Percentiles rank a stretch among this genome's conserved stretches.
Conservation (phyloP, 2,113 vertebrate genomes). For the Oreamnos americanus region DNA sequence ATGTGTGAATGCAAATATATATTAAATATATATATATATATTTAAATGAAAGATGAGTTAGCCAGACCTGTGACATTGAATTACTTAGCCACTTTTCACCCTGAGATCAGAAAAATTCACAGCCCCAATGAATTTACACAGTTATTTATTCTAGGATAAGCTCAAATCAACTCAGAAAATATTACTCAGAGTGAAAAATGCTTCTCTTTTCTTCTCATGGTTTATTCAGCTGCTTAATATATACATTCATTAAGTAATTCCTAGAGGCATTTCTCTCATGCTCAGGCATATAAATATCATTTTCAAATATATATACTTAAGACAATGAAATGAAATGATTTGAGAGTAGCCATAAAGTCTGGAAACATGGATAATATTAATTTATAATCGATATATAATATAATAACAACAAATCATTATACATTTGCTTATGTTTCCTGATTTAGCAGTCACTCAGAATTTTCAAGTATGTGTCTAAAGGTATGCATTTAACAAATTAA, state of each 20-base stretch:
- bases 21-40: neutral
- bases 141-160: neutral
- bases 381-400: neutral
- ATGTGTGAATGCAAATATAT: neutral
- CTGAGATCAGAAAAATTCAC: neutral
- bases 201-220: neutral
- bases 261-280: neutral
- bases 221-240: constrained; percentile 11
- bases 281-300: constrained; percentile 1
- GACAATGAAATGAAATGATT: constrained; percentile 37
- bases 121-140: neutral
- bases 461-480: neutral
- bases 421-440: neutral
- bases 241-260: neutral
- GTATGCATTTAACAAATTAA: neutral
- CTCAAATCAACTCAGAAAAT: constrained; percentile 49
- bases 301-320: neutral
- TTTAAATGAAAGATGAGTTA: neutral
- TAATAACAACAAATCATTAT: neutral
- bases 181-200: constrained; percentile 19
- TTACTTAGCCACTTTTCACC: neutral
- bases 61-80: neutral
- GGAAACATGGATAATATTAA: neutral
- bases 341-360: neutral
- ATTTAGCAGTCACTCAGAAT: neutral